A percentile compares a stretch with the other conserved stretches of the same genome.
Evolutionary conservation across 2,113 vertebrate species (phyloP).

Genomic region (Gopherus evgoodei): DNA sequence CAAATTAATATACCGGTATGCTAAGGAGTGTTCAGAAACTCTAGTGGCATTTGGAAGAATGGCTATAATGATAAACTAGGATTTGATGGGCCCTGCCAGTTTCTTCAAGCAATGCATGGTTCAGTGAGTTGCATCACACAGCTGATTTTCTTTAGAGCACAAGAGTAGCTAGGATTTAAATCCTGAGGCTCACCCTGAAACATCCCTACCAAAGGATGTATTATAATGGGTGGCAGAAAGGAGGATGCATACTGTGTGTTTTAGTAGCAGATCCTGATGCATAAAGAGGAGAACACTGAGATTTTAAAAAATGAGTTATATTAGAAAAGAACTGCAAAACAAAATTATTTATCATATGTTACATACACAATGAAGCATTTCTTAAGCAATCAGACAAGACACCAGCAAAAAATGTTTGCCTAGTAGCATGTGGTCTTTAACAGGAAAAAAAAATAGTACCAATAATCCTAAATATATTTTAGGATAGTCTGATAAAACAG

Average conservation of each 20-base stretch:
- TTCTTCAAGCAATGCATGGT: background rate
- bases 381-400: background rate
- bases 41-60: background rate
- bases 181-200: background rate
- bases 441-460: background rate
- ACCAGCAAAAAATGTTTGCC: background rate
- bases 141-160: background rate
- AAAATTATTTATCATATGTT: background rate
- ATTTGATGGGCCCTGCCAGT: background rate
- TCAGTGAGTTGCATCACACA: background rate
- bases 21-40: slow-evolving; percentile 4
- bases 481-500: background rate
- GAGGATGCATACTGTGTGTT: background rate
- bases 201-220: background rate
- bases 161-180: background rate
- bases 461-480: background rate
- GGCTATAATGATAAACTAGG: slow-evolving; percentile 15
- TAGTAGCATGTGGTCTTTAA: background rate
- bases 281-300: background rate
- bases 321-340: background rate
- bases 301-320: background rate
- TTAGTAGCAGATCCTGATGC: background rate
- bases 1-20: slow-evolving; percentile 27
- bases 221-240: background rate
- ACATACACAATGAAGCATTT: background rate